Conservation (phyloP, 2,113 vertebrate genomes). For the Suncus etruscus region DNA sequence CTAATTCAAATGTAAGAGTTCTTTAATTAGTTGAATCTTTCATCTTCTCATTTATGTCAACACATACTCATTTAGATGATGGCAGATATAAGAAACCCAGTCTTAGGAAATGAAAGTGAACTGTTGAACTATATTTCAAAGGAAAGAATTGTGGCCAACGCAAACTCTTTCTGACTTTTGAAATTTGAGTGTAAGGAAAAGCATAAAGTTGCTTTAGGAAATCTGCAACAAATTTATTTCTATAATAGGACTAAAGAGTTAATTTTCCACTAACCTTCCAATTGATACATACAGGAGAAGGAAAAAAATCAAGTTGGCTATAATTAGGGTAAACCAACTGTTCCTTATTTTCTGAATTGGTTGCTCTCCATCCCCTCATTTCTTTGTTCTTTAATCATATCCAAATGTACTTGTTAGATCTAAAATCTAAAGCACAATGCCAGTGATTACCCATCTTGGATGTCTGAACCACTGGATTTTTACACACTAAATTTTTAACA, state of each 20-base stretch:
- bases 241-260: constrained; percentile 62
- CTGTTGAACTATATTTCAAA: constrained; percentile 28
- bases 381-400: constrained; percentile 82
- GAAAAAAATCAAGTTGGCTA: constrained; percentile 75
- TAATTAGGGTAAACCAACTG: constrained; percentile 78
- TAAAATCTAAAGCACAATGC: constrained; percentile 64
- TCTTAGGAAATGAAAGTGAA: constrained; percentile 57
- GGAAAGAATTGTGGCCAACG: background rate
- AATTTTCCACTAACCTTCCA: constrained; percentile 64
- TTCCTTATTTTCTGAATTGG: constrained; percentile 81
- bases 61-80: constrained; percentile 21
- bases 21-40: background rate
- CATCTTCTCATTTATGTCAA: constrained; percentile 14
- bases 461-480: background rate
- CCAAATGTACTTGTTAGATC: constrained; percentile 73
- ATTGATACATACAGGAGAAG: constrained; percentile 61
- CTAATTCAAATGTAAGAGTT: background rate
- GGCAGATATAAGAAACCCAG: background rate
- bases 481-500: background rate
- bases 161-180: constrained; percentile 36
- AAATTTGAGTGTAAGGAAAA: constrained; percentile 57
- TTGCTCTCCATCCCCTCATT: constrained; percentile 64
- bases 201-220: constrained; percentile 42
- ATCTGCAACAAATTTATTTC: constrained; percentile 43
- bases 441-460: constrained; percentile 19